Evolutionary conservation across 2,888 invertebrate genomes (phyloP), one percentile per base, ranked within the genome.

Genomic region (Melanophora roralis): DNA sequence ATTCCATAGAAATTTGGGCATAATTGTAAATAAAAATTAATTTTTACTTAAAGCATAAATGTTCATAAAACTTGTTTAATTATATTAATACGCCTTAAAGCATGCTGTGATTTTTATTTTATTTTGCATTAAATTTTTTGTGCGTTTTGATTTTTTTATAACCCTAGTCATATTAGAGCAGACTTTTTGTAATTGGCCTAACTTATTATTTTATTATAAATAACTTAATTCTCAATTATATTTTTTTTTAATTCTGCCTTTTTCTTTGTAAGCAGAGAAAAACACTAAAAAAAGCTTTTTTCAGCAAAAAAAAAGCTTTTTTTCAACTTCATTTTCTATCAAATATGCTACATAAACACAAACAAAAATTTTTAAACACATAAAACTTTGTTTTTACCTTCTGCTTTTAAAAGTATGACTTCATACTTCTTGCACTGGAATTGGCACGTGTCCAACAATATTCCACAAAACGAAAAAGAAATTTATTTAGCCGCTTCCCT

Each of bases 381-480:
- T n/a, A n/a, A n/a, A n/a, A n/a, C n/a, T n/a, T n/a, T n/a, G n/a
- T n/a, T n/a, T n/a, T n/a, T n/a, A n/a, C n/a, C n/a, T n/a, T 27
- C 21, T 82, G 47, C 79, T 75, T 60, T 65, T 73, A 73, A 81
- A 82, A 78, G 71, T 73, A 80, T 81, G 81, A 81, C 82, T 82
- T 82, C 82, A 81, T 75, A 69, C 76, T 74, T 75, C 68, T 74
- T 81, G 64, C 43, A 71, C 19, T 81, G 81, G 78, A 81, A 82
- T 82, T 82, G 82, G 82, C 83, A 83, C 83, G 83, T 83, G 83
- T 81, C 81, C 83, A 83, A 82, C 43, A 38, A 59, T 16, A 27
- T 76, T 65, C 72, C 64, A 67, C 45, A n/a, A 40, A 34, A 59
- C 12, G 34, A 60, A 60, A 21, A 57, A 19, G 23, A 5, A 8